A percentile compares a stretch with the other conserved stretches of the same genome.
These are phyloP conservation scores for Zalophus californianus DNA, from an alignment of 2,797 vertebrate species.

Conservation along the genomic window DNA sequence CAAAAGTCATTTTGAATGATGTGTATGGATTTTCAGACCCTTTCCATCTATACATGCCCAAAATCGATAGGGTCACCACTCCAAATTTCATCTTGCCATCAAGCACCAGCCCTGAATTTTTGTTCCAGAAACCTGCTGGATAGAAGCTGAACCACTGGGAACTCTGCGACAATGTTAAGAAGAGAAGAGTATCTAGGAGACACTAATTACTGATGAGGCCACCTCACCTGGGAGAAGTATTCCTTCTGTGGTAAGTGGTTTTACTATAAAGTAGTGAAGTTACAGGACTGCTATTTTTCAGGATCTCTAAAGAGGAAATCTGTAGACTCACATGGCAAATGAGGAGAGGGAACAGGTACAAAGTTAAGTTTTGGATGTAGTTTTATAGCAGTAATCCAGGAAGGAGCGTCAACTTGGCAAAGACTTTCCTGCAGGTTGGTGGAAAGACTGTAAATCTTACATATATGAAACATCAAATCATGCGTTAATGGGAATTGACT, in stretches of 20 bases:
- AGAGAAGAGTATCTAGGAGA: neutral
- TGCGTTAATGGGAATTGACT: neutral
- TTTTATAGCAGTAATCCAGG: neutral
- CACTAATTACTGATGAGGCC: neutral
- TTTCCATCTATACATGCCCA: neutral
- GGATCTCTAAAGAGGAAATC: neutral
- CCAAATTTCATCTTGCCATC: neutral
- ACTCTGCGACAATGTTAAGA: neutral
- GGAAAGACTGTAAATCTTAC: neutral
- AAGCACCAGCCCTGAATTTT: neutral
- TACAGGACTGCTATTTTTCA: neutral
- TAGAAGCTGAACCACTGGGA: neutral
- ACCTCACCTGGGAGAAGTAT: neutral
- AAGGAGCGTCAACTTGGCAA: neutral
- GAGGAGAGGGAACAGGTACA: neutral
- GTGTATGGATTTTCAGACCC: neutral
- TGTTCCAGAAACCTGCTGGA: neutral
- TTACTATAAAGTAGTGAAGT: neutral
- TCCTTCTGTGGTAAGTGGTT: neutral
- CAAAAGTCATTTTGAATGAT: neutral
- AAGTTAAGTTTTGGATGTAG: neutral
- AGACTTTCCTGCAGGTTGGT: neutral
- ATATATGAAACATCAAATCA: neutral
- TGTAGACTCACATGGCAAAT: neutral
- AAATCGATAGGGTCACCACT: neutral